These are phyloP conservation scores for Nineta flava DNA, from an alignment of 2,888 invertebrate species.

Conservation along the genomic window DNA sequence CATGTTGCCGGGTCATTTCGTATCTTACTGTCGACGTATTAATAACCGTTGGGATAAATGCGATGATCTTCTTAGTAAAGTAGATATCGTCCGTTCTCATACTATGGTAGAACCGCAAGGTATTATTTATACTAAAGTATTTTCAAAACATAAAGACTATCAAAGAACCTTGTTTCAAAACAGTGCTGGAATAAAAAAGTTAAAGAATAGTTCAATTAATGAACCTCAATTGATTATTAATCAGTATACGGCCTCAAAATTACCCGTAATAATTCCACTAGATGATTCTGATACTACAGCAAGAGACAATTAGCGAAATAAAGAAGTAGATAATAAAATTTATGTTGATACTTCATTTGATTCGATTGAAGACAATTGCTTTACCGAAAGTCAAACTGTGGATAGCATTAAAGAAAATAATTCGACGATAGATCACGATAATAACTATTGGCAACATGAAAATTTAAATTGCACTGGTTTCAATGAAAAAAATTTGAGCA, in stretches of 20 bases:
- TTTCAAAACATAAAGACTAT: background rate
- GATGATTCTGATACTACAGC: background rate
- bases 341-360: background rate
- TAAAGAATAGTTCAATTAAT: background rate
- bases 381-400: background rate
- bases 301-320: background rate
- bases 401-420: too few species aligned
- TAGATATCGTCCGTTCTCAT: background rate
- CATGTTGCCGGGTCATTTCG: background rate
- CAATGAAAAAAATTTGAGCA: too few species aligned
- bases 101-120: background rate
- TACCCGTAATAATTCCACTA: background rate
- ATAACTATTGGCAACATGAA: too few species aligned
- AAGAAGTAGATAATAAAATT: background rate
- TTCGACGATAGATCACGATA: too few species aligned
- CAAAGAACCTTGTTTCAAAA: background rate
- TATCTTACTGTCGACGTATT: background rate
- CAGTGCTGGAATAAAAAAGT: background rate
- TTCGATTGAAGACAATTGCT: background rate
- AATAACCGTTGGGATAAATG: background rate
- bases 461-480: too few species aligned
- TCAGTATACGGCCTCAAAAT: background rate
- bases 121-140: background rate
- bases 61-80: background rate
- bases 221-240: background rate